Percentiles rank a stretch among this genome's conserved stretches.
Conservation (phyloP, 1,140 invertebrate species). For the Planococcus citri region DNA sequence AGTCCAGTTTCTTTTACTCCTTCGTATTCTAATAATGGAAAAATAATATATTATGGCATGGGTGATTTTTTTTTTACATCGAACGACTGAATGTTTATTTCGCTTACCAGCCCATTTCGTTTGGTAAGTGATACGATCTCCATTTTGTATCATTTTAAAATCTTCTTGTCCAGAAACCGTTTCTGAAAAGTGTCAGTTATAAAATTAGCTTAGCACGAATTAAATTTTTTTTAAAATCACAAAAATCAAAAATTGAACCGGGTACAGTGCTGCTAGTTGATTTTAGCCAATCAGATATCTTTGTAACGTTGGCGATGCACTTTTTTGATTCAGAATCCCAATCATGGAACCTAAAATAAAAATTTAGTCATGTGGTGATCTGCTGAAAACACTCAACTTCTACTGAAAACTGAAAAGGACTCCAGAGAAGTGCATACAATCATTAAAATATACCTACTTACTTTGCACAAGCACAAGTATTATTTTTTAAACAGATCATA, state of each 20-base stretch:
- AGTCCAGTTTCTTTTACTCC: background rate
- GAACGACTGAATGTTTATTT: too few species aligned
- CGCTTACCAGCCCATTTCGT: background rate
- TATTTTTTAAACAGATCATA: conserved; percentile 23
- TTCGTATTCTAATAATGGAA: background rate
- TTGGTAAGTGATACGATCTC: background rate
- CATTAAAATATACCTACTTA: background rate
- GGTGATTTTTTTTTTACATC: too few species aligned
- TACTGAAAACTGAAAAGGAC: too few species aligned
- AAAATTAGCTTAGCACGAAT: too few species aligned
- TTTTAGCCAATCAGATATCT: conserved; percentile 16
- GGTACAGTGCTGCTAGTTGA: background rate
- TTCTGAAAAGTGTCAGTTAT: background rate
- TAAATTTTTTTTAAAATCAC: too few species aligned
- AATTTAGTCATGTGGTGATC: too few species aligned
- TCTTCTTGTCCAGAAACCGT: background rate
- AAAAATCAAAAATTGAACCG: background rate
- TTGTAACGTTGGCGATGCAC: conserved; percentile 17
- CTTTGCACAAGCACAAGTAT: conserved; percentile 21
- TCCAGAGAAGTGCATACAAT: too few species aligned
- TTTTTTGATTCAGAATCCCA: conserved; percentile 20
- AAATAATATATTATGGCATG: background rate
- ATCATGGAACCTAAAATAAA: conserved; percentile 22
- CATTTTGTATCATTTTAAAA: background rate
- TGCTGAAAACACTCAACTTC: too few species aligned